Conservation (phyloP, 1,140 invertebrate genomes). For the Drosophila pallidifrons region DNA sequence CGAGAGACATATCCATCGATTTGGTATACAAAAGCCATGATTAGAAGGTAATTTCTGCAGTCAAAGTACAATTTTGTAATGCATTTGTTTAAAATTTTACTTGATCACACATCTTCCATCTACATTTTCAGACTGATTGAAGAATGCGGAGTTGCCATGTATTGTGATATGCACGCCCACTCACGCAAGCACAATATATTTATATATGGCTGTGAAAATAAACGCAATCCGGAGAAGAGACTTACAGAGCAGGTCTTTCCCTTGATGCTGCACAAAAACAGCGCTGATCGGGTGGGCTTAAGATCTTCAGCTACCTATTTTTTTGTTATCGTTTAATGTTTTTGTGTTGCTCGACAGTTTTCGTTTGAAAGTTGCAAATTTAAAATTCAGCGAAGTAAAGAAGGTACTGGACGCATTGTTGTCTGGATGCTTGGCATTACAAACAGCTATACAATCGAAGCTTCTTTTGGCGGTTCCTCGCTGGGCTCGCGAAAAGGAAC, state of each 20-base stretch:
- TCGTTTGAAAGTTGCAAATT: constrained; percentile 97
- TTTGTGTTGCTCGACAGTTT: constrained; percentile 88
- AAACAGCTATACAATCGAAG: constrained; percentile 97
- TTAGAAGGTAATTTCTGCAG: constrained; percentile 87
- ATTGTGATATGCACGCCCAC: constrained; percentile 98
- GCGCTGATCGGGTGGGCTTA: constrained; percentile 92
- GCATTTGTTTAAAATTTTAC: too few relatives aligned
- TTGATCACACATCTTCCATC: background rate
- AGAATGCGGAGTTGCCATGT: constrained; percentile 96
- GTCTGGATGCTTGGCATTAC: constrained; percentile 97
- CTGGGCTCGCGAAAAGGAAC: constrained; percentile 91
- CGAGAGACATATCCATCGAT: constrained; percentile 96
- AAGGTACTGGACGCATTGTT: constrained; percentile 96
- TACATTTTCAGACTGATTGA: constrained; percentile 89
- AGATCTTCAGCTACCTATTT: background rate
- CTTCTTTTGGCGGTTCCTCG: constrained; percentile 95
- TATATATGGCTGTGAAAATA: constrained; percentile 97
- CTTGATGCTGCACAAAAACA: constrained; percentile 96
- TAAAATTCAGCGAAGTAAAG: constrained; percentile 95
- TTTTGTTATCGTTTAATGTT: background rate
- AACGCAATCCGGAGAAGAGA: constrained; percentile 90
- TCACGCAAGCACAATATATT: constrained; percentile 98
- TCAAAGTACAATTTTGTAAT: too few relatives aligned
- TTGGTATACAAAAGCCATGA: constrained; percentile 96
- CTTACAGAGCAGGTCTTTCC: constrained; percentile 96